Conservation (phyloP, 2,888 invertebrate species). For the Dichetophora obliterata region DNA sequence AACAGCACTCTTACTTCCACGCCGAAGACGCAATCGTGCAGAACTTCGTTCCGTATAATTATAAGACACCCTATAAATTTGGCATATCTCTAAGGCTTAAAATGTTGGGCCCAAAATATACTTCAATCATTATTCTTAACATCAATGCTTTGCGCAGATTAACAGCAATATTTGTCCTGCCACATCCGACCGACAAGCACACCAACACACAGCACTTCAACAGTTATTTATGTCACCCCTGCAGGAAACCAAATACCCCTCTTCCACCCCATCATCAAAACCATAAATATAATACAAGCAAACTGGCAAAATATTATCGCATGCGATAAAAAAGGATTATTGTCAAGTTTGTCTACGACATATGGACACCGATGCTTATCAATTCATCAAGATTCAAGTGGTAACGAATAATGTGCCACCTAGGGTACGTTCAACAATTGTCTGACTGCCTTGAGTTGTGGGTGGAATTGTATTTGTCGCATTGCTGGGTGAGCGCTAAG, state of each 20-base stretch:
- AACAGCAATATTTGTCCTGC: neutral
- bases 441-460: too few species aligned
- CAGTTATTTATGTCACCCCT: neutral
- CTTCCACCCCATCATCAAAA: too few species aligned
- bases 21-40: too few species aligned
- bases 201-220: neutral
- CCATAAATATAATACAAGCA: neutral
- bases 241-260: too few species aligned
- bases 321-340: conserved; percentile 25
- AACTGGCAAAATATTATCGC: conserved; percentile 1
- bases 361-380: conserved; percentile 19
- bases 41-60: too few species aligned
- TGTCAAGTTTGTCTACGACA: neutral
- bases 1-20: too few species aligned
- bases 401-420: neutral
- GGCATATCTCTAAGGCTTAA: neutral
- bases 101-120: neutral
- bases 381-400: conserved; percentile 29
- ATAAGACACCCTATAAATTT: too few species aligned
- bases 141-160: neutral
- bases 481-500: too few species aligned
- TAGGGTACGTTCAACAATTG: too few species aligned
- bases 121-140: neutral
- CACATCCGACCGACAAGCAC: neutral
- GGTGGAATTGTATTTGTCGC: too few species aligned